These are phyloP conservation scores for Anthoptus insignis DNA, from an alignment of 2,888 invertebrate genomes.

Conservation along the genomic window DNA sequence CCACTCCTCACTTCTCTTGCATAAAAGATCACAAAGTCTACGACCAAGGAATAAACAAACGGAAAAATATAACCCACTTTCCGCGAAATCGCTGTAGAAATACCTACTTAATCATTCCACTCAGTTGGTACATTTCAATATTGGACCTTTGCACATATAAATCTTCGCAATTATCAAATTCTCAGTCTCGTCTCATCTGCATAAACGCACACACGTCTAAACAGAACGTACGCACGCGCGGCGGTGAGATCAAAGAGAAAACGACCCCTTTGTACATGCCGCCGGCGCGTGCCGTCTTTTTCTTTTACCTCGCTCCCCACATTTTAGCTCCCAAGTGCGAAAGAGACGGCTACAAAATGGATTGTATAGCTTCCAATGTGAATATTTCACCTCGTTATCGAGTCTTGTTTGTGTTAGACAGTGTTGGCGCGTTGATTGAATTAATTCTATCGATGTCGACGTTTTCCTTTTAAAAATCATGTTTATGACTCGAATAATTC, in stretches of 20 bases:
- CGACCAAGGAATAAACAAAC: conserved; percentile 24
- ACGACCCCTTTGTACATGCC: conserved; percentile 84
- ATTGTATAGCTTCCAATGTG: conserved; percentile 84
- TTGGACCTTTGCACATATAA: conserved; percentile 67
- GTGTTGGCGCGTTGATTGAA: conserved; percentile 64
- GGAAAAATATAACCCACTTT: conserved; percentile 17
- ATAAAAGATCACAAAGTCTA: conserved; percentile 5
- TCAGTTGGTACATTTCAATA: conserved; percentile 49
- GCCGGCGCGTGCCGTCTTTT: conserved; percentile 82
- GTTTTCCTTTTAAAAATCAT: conserved; percentile 35
- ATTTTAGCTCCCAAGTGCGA: conserved; percentile 66
- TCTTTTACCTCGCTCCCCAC: conserved; percentile 68
- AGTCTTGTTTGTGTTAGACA: conserved; percentile 86
- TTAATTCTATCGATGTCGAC: conserved; percentile 69
- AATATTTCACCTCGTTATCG: conserved; percentile 87
- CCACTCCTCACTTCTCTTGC: background rate
- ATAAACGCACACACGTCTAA: conserved; percentile 73
- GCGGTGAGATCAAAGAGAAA: conserved; percentile 83
- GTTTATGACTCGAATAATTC: conserved; percentile 31
- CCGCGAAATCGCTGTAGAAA: conserved; percentile 32
- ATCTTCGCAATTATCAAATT: conserved; percentile 87
- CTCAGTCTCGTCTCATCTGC: conserved; percentile 80
- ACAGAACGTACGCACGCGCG: conserved; percentile 77
- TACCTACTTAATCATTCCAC: conserved; percentile 30
- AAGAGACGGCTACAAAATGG: conserved; percentile 69